Conservation (phyloP, 2,888 invertebrate species). For the Xestia rhomboidea region DNA sequence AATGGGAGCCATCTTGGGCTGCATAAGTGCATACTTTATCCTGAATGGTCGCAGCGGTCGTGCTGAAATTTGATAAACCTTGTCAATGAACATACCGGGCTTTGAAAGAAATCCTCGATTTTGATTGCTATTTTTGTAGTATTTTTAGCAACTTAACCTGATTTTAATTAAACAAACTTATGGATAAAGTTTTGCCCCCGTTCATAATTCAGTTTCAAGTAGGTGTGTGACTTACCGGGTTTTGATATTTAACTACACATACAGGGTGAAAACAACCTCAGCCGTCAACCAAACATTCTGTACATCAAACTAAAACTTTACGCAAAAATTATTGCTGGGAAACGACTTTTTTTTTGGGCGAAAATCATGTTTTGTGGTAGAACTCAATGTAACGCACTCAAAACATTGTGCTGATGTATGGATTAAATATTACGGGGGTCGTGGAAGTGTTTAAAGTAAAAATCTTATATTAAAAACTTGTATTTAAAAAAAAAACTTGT, state of each 20-base stretch:
- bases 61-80: neutral
- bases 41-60: neutral
- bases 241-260: neutral
- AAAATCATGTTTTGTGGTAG: no score
- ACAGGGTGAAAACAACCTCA: no score
- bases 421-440: no score
- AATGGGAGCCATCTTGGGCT: neutral
- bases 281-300: no score
- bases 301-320: no score
- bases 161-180: neutral
- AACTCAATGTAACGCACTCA: no score
- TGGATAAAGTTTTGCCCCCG: neutral
- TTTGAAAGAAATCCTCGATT: neutral
- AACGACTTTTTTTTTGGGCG: no score
- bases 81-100: neutral
- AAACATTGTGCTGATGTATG: no score
- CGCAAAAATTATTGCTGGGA: no score
- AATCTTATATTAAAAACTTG: no score
- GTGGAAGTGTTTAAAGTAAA: no score
- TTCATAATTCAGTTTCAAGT: neutral
- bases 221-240: neutral
- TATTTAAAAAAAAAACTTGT: no score
- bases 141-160: neutral
- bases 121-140: neutral
- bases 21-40: neutral